Evolutionary conservation across 1,140 invertebrate genomes (phyloP).

Genomic region (Drosophila takahashii): DNA sequence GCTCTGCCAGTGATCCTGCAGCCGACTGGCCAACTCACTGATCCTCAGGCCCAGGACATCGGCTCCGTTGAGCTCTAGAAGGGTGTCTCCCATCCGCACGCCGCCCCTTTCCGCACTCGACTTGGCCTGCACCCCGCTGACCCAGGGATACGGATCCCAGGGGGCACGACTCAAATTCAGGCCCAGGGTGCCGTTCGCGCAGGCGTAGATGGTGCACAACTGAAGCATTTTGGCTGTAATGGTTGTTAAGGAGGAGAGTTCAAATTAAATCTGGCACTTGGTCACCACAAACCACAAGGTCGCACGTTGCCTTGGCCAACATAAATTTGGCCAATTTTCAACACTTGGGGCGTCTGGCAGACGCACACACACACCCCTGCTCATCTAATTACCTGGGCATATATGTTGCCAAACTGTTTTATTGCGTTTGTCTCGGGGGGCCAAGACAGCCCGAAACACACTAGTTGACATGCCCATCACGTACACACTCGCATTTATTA

Average conservation of each 20-base stretch:
- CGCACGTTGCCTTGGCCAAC: constrained; percentile 40
- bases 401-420: constrained; percentile 54
- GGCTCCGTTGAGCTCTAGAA: constrained; percentile 82
- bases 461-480: constrained; percentile 57
- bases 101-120: constrained; percentile 81
- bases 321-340: constrained; percentile 73
- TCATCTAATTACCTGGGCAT: constrained; percentile 55
- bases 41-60: constrained; percentile 83
- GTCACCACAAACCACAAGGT: constrained; percentile 55
- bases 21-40: constrained; percentile 76
- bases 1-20: constrained; percentile 79
- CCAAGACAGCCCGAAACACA: neutral
- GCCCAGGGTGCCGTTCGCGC: constrained; percentile 79
- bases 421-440: constrained; percentile 43
- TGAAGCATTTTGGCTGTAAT: constrained; percentile 68
- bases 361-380: constrained; percentile 32
- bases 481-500: constrained; percentile 53
- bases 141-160: constrained; percentile 85
- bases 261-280: constrained; percentile 14
- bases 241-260: neutral
- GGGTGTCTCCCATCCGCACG: constrained; percentile 79
- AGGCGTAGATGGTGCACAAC: constrained; percentile 74
- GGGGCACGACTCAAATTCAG: constrained; percentile 84
- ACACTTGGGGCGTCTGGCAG: constrained; percentile 58
- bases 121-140: constrained; percentile 78